Percentiles rank a stretch among this genome's conserved stretches.
These are phyloP conservation scores for Drosophila baimaii DNA, from an alignment of 1,140 invertebrate genomes.

Conservation along the genomic window DNA sequence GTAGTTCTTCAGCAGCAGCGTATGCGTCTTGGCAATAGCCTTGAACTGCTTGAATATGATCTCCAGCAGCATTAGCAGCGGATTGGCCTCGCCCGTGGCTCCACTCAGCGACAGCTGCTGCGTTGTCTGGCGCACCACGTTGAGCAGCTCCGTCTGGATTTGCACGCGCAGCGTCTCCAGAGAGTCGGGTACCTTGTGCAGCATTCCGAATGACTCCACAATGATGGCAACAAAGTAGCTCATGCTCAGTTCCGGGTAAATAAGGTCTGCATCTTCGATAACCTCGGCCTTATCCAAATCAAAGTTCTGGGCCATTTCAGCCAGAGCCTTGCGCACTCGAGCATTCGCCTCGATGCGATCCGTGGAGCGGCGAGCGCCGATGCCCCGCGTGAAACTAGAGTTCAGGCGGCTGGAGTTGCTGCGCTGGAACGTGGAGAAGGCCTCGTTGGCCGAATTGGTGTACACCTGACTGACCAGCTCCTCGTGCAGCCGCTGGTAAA, in stretches of 20 bases:
- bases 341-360: conserved; percentile 84
- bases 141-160: conserved; percentile 92
- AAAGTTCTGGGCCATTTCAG: conserved; percentile 84
- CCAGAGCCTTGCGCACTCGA: conserved; percentile 84
- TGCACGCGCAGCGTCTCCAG: conserved; percentile 92
- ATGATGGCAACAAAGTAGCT: conserved; percentile 91
- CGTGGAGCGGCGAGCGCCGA: conserved; percentile 85
- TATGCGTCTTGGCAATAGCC: conserved; percentile 89
- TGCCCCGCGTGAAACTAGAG: conserved; percentile 86
- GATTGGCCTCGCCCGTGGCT: conserved; percentile 67
- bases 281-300: conserved; percentile 84
- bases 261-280: conserved; percentile 87
- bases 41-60: conserved; percentile 91
- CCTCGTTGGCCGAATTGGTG: conserved; percentile 87
- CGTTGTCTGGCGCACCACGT: conserved; percentile 91
- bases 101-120: conserved; percentile 87
- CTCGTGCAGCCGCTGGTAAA: conserved; percentile 89
- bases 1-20: conserved; percentile 87
- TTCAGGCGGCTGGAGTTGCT: conserved; percentile 87
- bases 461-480: conserved; percentile 92
- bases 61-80: conserved; percentile 86
- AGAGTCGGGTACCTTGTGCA: conserved; percentile 93
- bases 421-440: conserved; percentile 85
- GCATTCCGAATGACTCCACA: conserved; percentile 93
- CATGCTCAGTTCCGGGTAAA: conserved; percentile 89